Conservation (phyloP, 92 coral and sea anemone genomes). For the Diadumene lineata region DNA sequence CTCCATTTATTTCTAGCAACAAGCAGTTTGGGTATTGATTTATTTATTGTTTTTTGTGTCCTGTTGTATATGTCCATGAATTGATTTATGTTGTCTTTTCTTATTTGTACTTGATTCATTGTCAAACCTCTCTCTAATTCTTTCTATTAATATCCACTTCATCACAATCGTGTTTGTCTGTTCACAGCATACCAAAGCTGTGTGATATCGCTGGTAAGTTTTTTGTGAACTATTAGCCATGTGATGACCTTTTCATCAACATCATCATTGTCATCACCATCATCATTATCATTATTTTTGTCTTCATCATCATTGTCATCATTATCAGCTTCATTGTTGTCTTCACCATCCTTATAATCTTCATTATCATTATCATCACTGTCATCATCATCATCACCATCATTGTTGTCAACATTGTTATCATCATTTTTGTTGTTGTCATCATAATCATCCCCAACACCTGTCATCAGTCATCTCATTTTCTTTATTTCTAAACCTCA, state of each 20-base stretch:
- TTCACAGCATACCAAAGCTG: conserved; percentile 71
- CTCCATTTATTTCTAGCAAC: no score
- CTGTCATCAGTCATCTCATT: no score
- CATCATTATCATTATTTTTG: neutral
- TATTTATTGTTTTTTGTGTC: no score
- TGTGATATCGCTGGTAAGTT: conserved; percentile 76
- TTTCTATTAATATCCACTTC: neutral
- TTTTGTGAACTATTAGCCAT: neutral
- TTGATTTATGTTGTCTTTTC: neutral
- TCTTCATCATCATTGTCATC: neutral
- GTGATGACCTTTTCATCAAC: neutral
- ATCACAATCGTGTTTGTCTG: neutral
- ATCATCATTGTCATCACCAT: conserved; percentile 1
- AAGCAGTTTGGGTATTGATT: no score
- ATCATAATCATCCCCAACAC: no score
- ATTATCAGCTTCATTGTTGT: neutral
- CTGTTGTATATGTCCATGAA: no score
- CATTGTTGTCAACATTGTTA: no score
- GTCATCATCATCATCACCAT: neutral
- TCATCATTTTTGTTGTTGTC: no score
- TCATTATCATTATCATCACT: neutral
- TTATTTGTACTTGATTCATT: conserved; percentile 4
- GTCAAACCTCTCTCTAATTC: no score
- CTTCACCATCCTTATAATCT: neutral
- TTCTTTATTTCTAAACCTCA: no score